Evolutionary conservation across 2,113 vertebrate species (phyloP).

Genomic region (Clupea harengus): DNA sequence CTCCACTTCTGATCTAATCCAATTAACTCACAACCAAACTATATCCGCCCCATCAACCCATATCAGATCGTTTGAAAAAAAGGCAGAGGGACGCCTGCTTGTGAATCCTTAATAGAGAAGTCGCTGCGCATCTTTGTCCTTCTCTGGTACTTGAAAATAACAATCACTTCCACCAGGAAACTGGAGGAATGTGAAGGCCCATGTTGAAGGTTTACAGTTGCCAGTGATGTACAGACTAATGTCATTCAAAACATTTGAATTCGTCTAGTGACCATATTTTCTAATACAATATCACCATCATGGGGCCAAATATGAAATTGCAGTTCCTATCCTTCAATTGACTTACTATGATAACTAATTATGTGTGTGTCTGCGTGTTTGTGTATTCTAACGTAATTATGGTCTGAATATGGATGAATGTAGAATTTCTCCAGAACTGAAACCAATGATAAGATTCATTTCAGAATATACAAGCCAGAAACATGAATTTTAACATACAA

Average conservation of each 20-base stretch:
- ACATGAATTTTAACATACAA: too few species aligned
- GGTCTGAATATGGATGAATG: too few species aligned
- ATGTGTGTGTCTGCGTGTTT: not conserved
- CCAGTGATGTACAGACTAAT: not conserved
- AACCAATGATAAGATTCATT: too few species aligned
- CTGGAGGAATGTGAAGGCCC: not conserved
- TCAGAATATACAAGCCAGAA: too few species aligned
- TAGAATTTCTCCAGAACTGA: too few species aligned
- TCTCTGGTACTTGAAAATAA: not conserved
- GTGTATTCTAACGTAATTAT: too few species aligned
- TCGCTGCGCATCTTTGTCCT: not conserved
- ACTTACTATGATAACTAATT: too few species aligned
- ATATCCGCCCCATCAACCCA: not conserved
- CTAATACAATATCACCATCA: constrained; percentile 16
- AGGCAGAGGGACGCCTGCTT: not conserved
- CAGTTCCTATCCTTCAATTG: not conserved
- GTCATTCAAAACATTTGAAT: not conserved
- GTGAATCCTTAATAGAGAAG: not conserved
- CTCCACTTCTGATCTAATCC: not conserved
- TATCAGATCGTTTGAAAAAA: not conserved
- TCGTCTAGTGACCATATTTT: not conserved
- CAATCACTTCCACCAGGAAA: not conserved
- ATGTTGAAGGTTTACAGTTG: not conserved
- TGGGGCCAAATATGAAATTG: constrained; percentile 28
- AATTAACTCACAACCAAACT: not conserved